A percentile compares a stretch with the other conserved stretches of the same genome.
phyloP scores from a whole-genome alignment of 2,797 vertebrate genomes.

The Gymnothorax reevesii region DNA sequence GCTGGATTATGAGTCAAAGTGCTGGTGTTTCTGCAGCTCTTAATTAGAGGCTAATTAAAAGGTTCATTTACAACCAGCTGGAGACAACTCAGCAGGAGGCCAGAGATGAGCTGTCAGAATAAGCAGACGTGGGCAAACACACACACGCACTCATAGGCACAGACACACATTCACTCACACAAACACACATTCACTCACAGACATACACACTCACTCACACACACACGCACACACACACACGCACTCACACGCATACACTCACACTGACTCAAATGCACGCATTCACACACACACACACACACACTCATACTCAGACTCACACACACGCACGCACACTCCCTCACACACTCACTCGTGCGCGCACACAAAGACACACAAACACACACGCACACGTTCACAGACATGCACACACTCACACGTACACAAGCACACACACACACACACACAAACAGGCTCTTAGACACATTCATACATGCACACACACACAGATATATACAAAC shows the following conservation, averaged over 20 bases:
- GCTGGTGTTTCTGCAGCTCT: background rate
- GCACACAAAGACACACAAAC: too few relatives aligned
- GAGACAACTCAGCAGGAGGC: constrained; percentile 12
- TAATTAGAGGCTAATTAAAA: constrained; percentile 30
- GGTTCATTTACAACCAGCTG: constrained; percentile 19
- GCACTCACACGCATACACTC: background rate
- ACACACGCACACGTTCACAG: background rate
- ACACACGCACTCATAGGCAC: background rate
- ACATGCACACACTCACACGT: background rate
- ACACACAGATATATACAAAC: background rate
- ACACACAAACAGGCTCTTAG: background rate
- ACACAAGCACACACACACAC: background rate
- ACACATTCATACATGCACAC: background rate
- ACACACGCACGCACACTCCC: constrained; percentile 3
- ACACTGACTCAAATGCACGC: background rate
- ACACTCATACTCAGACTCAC: too few relatives aligned
- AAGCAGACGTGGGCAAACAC: background rate
- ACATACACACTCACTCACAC: background rate
- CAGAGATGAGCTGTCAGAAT: background rate
- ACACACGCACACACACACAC: background rate
- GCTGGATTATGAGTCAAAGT: constrained; percentile 4
- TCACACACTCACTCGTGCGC: background rate
- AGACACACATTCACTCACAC: background rate
- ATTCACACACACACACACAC: background rate
- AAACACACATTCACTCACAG: background rate